phyloP scores from a whole-genome alignment of 2,113 vertebrate genomes.

The Clarias batrachus region DNA sequence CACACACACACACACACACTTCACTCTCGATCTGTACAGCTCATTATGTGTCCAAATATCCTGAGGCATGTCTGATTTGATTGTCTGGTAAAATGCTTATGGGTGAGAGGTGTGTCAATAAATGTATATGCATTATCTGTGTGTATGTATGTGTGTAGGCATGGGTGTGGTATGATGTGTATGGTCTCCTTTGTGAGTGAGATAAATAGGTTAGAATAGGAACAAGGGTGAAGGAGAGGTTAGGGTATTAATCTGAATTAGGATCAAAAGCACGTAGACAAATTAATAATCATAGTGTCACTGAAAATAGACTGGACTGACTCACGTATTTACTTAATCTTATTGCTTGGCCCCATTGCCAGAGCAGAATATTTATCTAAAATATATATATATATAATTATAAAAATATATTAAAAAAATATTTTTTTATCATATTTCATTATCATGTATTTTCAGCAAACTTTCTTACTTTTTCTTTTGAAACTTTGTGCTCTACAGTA shows the following conservation, averaged over 20 bases:
- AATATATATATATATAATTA: no score
- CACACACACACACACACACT: constrained; percentile 5
- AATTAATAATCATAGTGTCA: not conserved
- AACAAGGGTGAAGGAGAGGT: not conserved
- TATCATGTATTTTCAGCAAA: not conserved
- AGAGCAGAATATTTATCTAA: not conserved
- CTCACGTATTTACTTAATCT: no score
- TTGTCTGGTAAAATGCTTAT: constrained; percentile 16
- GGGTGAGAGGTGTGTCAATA: not conserved
- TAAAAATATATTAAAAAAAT: no score
- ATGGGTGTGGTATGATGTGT: not conserved
- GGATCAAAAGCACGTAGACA: not conserved
- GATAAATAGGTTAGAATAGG: not conserved
- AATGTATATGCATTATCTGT: not conserved
- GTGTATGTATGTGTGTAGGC: not conserved
- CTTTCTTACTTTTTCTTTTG: not conserved
- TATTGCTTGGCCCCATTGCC: not conserved
- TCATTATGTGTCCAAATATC: constrained; percentile 24
- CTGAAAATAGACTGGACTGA: not conserved
- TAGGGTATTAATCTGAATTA: not conserved
- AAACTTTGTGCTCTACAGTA: not conserved
- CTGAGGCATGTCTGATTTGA: constrained; percentile 30
- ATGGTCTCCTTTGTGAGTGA: not conserved
- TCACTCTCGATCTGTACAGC: not conserved
- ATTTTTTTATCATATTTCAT: constrained; percentile 1